Evolutionary conservation across 2,888 invertebrate genomes (phyloP).

Genomic region (Chaetogeoica ovagalla): DNA sequence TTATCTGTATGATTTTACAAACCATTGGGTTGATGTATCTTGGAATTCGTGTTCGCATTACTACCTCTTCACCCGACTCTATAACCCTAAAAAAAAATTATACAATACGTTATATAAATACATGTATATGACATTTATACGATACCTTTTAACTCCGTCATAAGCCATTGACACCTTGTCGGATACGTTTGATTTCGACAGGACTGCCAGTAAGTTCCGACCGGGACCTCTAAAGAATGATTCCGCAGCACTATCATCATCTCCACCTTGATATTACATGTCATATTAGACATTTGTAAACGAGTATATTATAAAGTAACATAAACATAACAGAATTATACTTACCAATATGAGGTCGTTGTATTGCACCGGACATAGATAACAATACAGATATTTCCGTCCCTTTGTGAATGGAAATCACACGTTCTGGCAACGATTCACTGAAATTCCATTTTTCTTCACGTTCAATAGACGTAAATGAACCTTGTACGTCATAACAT

Average conservation of each 20-base stretch:
- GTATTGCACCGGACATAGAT: conserved; percentile 45
- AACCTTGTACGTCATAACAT: neutral
- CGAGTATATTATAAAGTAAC: neutral
- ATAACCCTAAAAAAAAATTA: conserved; percentile 59
- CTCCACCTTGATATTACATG: conserved; percentile 33
- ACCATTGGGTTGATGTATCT: conserved; percentile 67
- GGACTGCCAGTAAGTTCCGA: conserved; percentile 47
- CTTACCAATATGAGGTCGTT: conserved; percentile 45
- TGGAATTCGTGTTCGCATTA: conserved; percentile 70
- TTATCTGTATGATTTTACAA: neutral
- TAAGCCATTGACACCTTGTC: conserved; percentile 51
- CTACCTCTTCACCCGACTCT: conserved; percentile 65
- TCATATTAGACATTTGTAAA: neutral
- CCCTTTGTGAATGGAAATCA: conserved; percentile 36
- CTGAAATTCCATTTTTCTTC: conserved; percentile 43
- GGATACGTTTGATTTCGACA: conserved; percentile 48
- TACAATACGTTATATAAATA: conserved; percentile 2
- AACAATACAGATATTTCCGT: conserved; percentile 47
- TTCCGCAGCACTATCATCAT: conserved; percentile 40
- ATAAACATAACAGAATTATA: neutral
- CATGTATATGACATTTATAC: neutral
- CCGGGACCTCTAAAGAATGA: conserved; percentile 49
- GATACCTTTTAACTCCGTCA: conserved; percentile 44
- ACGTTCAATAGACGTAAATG: neutral
- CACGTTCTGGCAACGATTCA: conserved; percentile 20